Evolutionary conservation across 2,888 invertebrate genomes (phyloP).

Genomic region (Mesoligia furuncula): DNA sequence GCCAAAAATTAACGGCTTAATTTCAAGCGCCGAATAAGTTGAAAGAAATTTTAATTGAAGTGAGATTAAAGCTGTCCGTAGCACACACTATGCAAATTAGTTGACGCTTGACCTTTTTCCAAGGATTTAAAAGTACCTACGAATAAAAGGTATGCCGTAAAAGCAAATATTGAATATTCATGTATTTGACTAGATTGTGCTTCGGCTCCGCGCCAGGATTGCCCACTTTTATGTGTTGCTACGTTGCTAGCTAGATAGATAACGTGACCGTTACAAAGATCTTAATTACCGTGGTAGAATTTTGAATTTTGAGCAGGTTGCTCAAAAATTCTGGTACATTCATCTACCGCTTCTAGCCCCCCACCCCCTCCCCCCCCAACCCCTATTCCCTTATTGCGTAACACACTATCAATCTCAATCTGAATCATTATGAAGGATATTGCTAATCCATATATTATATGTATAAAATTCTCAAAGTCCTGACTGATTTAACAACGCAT

Average conservation of each 20-base stretch:
- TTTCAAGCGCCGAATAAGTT: conserved; percentile 43
- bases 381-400: background rate
- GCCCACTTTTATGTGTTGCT: conserved; percentile 23
- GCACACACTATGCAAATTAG: conserved; percentile 65
- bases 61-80: conserved; percentile 63
- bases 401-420: background rate
- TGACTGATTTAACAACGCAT: no score
- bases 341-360: background rate
- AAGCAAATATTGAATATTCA: conserved; percentile 64
- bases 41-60: conserved; percentile 60
- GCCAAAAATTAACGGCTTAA: conserved; percentile 39
- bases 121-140: conserved; percentile 54
- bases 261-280: conserved; percentile 17
- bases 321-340: conserved; percentile 6
- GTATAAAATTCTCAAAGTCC: no score
- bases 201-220: conserved; percentile 10
- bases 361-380: no score
- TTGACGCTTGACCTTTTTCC: conserved; percentile 56
- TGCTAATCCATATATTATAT: background rate
- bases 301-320: conserved; percentile 19
- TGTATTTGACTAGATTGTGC: conserved; percentile 51
- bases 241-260: conserved; percentile 16
- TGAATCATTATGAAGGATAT: background rate
- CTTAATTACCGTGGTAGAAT: conserved; percentile 5
- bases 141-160: conserved; percentile 57